These are phyloP conservation scores for Melopsittacus undulatus DNA, from an alignment of 2,797 vertebrate genomes.

Conservation along the genomic window DNA sequence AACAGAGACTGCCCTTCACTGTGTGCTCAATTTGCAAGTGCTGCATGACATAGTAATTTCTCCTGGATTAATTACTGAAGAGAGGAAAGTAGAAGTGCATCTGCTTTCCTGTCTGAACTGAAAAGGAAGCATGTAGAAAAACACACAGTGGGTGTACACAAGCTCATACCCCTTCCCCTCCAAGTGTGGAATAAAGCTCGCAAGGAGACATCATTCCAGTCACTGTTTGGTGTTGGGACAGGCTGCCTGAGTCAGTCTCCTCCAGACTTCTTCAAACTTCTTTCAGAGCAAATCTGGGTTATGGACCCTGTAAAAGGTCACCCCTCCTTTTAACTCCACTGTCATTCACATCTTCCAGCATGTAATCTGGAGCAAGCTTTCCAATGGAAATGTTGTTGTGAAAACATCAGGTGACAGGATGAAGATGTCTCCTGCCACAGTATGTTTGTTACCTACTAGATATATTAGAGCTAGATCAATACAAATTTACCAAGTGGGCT, in stretches of 20 bases:
- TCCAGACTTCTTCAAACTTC: neutral
- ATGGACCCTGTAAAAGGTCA: neutral
- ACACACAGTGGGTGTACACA: no score
- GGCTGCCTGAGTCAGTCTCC: neutral
- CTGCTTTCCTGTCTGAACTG: neutral
- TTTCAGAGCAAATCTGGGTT: neutral
- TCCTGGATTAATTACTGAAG: neutral
- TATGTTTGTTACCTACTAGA: neutral
- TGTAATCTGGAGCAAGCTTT: neutral
- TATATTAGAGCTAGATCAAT: neutral
- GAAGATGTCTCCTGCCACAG: neutral
- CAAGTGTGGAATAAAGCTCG: neutral
- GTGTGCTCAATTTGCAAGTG: neutral
- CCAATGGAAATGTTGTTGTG: neutral
- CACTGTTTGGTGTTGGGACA: neutral
- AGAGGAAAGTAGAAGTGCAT: neutral
- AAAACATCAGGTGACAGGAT: neutral
- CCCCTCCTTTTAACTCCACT: neutral
- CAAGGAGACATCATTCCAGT: neutral
- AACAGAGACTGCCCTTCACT: neutral
- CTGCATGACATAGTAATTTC: neutral
- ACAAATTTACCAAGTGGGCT: neutral
- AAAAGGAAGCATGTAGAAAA: neutral
- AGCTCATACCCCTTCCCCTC: neutral
- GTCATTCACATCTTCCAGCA: neutral